These are phyloP conservation scores for Brachypteracias leptosomus DNA, from an alignment of 2,113 vertebrate species.

Conservation along the genomic window DNA sequence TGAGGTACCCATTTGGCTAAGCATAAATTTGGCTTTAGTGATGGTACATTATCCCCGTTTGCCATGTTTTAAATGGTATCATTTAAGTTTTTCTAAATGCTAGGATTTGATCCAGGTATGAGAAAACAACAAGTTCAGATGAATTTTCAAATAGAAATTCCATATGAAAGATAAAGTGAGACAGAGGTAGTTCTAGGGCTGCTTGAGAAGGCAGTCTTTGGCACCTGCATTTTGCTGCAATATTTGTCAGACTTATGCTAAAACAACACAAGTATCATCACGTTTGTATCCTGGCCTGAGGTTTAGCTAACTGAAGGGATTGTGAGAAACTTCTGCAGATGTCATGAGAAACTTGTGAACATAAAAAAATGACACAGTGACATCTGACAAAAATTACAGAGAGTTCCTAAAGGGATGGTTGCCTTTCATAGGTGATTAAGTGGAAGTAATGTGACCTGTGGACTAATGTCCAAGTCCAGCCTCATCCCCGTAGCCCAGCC, in stretches of 20 bases:
- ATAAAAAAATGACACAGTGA: not conserved
- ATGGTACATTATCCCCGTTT: not conserved
- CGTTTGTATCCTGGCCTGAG: not conserved
- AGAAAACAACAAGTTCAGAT: not conserved
- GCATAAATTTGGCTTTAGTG: not conserved
- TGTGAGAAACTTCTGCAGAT: not conserved
- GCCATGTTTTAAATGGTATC: not conserved
- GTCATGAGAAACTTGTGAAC: not conserved
- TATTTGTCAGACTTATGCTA: not conserved
- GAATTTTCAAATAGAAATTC: not conserved
- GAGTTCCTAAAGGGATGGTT: not conserved
- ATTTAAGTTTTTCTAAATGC: not conserved
- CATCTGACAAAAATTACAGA: not conserved
- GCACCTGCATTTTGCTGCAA: not conserved
- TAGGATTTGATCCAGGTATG: not conserved
- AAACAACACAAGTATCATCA: not conserved
- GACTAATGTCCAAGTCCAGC: not conserved
- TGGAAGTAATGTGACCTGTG: not conserved
- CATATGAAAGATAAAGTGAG: not conserved
- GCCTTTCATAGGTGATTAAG: not conserved
- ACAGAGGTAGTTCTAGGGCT: not conserved
- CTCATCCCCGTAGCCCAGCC: not conserved
- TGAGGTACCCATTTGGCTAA: not conserved
- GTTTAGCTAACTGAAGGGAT: not conserved
- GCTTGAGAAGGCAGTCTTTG: not conserved